Conservation (phyloP, 2,888 invertebrate genomes). For the Gasteruption jaculator region DNA sequence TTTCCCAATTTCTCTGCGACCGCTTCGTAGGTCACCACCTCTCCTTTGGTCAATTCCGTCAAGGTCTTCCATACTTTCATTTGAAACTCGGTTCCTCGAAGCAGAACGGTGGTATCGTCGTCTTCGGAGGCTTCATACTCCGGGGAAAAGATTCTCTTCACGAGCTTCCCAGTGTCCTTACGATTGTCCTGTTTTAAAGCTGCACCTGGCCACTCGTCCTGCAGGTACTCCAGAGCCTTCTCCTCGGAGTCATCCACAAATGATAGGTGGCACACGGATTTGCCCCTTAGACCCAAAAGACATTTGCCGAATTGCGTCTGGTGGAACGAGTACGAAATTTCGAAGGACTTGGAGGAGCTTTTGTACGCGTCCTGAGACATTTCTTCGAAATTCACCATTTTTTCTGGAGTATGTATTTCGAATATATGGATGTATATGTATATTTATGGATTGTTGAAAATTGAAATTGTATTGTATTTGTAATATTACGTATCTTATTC, state of each 20-base stretch:
- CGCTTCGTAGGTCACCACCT: constrained; percentile 31
- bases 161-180: constrained; percentile 18
- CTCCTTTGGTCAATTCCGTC: constrained; percentile 29
- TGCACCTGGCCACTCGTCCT: constrained; percentile 30
- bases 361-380: constrained; percentile 20
- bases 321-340: constrained; percentile 31
- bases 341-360: constrained; percentile 14
- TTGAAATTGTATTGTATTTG: too few relatives aligned
- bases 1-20: constrained; percentile 34
- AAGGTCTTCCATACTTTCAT: constrained; percentile 38
- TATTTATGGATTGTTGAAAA: too few relatives aligned
- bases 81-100: constrained; percentile 43
- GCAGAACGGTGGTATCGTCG: constrained; percentile 23
- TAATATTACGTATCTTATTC: too few relatives aligned
- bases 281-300: constrained; percentile 32
- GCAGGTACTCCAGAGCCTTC: constrained; percentile 22
- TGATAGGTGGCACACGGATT: constrained; percentile 30
- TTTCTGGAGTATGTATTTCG: too few relatives aligned
- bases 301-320: constrained; percentile 35
- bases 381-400: too few relatives aligned
- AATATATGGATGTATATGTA: too few relatives aligned
- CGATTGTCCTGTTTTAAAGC: constrained; percentile 19
- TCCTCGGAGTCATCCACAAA: constrained; percentile 27
- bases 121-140: constrained; percentile 1
- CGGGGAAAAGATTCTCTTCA: constrained; percentile 24